A percentile compares a stretch with the other conserved stretches of the same genome.
Evolutionary conservation across 53 echinoderm and acorn worm species (phyloP).

Genomic region (Echinometra lucunter): DNA sequence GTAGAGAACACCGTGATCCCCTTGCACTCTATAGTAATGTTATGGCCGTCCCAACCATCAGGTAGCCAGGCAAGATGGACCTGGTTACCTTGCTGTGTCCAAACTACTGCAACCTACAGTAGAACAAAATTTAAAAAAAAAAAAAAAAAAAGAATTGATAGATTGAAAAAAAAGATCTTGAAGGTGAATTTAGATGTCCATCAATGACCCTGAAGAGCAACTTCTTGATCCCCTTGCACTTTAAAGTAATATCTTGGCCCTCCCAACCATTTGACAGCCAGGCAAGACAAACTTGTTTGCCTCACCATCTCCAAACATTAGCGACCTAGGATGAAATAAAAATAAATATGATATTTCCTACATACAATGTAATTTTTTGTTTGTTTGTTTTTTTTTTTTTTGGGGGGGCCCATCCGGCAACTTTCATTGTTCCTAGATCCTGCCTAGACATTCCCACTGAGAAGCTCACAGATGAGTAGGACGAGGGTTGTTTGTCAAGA

Average conservation of each 20-base stretch:
- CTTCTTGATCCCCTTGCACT: conserved; percentile 69
- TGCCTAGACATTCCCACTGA: no score
- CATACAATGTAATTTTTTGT: no score
- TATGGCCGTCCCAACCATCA: conserved; percentile 85
- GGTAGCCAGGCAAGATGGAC: conserved; percentile 88
- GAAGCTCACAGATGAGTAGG: no score
- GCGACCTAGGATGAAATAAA: no score
- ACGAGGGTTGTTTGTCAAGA: no score
- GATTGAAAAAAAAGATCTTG: no score
- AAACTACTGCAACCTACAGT: conserved; percentile 90
- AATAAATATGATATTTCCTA: no score
- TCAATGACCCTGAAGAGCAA: conserved; percentile 73
- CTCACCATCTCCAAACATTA: conserved; percentile 81
- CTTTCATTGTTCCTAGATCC: no score
- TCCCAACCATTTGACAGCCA: conserved; percentile 96
- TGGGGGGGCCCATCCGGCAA: no score
- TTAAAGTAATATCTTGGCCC: conserved; percentile 73
- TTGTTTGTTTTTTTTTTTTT: no score
- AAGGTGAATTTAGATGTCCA: conserved; percentile 63
- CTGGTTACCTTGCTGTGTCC: conserved; percentile 79
- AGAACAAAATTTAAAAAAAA: no score
- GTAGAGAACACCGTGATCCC: conserved; percentile 70
- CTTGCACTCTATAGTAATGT: conserved; percentile 75
- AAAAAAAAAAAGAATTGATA: no score
- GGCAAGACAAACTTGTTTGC: conserved; percentile 73